Evolutionary conservation across 2,113 vertebrate species (phyloP), one percentile per base, ranked within the genome.

Genomic region (Pygoscelis adeliae): DNA sequence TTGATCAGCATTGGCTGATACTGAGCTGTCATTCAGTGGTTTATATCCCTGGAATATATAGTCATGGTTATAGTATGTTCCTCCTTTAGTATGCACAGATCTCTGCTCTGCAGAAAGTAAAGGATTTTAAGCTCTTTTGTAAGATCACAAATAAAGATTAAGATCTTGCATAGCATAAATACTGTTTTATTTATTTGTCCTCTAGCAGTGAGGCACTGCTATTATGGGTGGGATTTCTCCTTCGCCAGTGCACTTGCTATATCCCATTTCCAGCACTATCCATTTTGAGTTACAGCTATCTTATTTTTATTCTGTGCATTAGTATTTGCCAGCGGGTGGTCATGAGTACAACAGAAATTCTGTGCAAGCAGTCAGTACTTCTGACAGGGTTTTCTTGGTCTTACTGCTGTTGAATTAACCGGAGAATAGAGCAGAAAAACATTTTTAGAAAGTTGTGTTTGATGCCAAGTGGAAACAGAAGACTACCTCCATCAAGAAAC

Each of bases 1-100:
- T 97, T 91, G 87, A 95, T 97, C 91, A 86, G 73, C 73, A 93
- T 92, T 95, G 89, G 78, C 74, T 95, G 87, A 95, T 92, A 76
- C 89, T 90, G 78, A 91, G 87, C 94, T 96, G 87, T 96, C 84
- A 83, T 83, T 95, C 93, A 62, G 66, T 55, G 30, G 49, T 93
- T 95, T 93, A 83, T 93, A 86, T 86, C 83, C 36, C 69, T 79
- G 73, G 81, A 89, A 93, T 69, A 74, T 40, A 93, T 38, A 96
- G 94, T 72, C 78, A 76, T 77, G 81, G 90, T 86, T 94, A 84
- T 91, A 87, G 52, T 79, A 78, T 66, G 70, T 71, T 95, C 61
- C 49, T 95, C 61, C 58, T 96, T 80, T 52, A 89, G 27, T 32
- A 77, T 92, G 85, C 88, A 89, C 22, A 34, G 65, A 97, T 93